Conservation (phyloP, 2,888 invertebrate species). For the Synanthedon andrenaeformis region DNA sequence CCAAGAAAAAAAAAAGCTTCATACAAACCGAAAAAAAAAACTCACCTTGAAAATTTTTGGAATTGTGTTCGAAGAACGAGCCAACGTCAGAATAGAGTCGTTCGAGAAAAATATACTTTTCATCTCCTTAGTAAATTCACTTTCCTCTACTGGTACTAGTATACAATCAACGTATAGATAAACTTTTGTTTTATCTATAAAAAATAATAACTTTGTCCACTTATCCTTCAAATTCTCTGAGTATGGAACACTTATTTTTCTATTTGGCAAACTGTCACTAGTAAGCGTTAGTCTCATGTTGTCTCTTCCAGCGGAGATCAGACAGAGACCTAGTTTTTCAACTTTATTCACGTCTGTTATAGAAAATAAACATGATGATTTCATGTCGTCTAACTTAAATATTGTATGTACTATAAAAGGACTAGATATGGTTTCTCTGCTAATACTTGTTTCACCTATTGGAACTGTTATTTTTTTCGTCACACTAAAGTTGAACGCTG, state of each 20-base stretch:
- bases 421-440: slow-evolving; percentile 12
- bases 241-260: not conserved
- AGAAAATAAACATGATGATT: slow-evolving; percentile 31
- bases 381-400: slow-evolving; percentile 20
- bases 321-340: slow-evolving; percentile 21
- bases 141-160: slow-evolving; percentile 3
- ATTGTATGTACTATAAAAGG: slow-evolving; percentile 32
- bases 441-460: slow-evolving; percentile 10
- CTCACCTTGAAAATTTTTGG: slow-evolving; percentile 9
- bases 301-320: slow-evolving; percentile 10
- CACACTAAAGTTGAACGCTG: slow-evolving; percentile 11
- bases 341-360: slow-evolving; percentile 17
- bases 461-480: slow-evolving; percentile 6
- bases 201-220: slow-evolving; percentile 19
- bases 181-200: slow-evolving; percentile 13
- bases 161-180: slow-evolving; percentile 13
- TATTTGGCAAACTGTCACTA: slow-evolving; percentile 3
- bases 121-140: not conserved
- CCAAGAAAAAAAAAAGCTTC: no score
- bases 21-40: not conserved
- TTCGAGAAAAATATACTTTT: slow-evolving; percentile 7
- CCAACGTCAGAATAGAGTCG: slow-evolving; percentile 6
- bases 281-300: slow-evolving; percentile 13
- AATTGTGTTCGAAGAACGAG: slow-evolving; percentile 3
- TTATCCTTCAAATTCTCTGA: slow-evolving; percentile 1